A percentile compares a stretch with the other conserved stretches of the same genome.
Evolutionary conservation across 2,888 invertebrate genomes (phyloP).

Genomic region (Diaperis boleti): DNA sequence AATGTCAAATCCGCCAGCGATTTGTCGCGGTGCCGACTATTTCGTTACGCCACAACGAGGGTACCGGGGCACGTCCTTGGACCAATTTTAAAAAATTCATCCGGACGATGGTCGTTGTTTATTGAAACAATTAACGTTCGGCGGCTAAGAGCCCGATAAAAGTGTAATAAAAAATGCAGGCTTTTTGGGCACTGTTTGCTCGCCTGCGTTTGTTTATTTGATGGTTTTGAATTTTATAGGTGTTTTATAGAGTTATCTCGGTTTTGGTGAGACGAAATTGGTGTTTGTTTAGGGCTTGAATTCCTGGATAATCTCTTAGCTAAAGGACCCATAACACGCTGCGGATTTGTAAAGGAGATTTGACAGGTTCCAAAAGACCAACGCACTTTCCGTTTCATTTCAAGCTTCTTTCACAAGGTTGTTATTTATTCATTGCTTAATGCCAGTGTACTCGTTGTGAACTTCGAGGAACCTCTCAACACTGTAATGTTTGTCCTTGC

Average conservation of each 20-base stretch:
- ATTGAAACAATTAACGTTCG: constrained; percentile 26
- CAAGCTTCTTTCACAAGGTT: not conserved
- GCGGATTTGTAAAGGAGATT: constrained; percentile 18
- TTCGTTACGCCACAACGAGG: constrained; percentile 22
- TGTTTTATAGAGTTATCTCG: constrained; percentile 35
- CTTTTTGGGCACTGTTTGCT: constrained; percentile 16
- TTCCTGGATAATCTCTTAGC: constrained; percentile 32
- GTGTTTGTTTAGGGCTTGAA: constrained; percentile 36
- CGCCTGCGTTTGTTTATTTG: constrained; percentile 30
- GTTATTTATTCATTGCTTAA: constrained; percentile 27
- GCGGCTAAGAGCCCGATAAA: constrained; percentile 28
- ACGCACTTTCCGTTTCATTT: constrained; percentile 9
- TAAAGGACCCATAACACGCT: constrained; percentile 8
- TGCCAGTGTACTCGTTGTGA: constrained; percentile 13
- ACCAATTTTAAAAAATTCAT: constrained; percentile 17
- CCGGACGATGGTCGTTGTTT: constrained; percentile 15
- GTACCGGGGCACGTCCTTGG: constrained; percentile 22
- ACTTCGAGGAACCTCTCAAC: constrained; percentile 20
- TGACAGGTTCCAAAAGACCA: constrained; percentile 14
- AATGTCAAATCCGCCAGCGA: constrained; percentile 18
- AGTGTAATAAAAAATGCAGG: constrained; percentile 29
- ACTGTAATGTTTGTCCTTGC: constrained; percentile 26
- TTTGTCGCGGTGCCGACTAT: constrained; percentile 17
- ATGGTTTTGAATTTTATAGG: constrained; percentile 33
- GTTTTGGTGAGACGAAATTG: constrained; percentile 33